Percentiles rank a stretch among this genome's conserved stretches.
Evolutionary conservation across 2,113 vertebrate genomes (phyloP).

Genomic region (Corythoichthys intestinalis): DNA sequence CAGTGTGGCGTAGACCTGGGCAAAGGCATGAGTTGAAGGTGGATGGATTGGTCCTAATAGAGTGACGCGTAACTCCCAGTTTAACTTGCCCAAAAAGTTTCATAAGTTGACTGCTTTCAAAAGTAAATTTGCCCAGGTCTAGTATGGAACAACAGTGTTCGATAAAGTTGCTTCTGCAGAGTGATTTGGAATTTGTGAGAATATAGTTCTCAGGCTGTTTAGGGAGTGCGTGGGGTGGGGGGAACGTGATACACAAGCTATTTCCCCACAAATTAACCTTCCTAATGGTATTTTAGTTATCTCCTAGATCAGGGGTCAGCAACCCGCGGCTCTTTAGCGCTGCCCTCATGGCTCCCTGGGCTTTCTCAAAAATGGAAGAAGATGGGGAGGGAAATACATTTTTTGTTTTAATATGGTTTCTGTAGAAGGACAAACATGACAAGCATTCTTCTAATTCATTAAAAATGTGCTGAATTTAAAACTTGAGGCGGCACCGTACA

Average conservation of each 20-base stretch:
- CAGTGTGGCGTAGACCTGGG: slow-evolving; percentile 64
- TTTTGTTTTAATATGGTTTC: too few relatives aligned
- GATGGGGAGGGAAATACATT: too few relatives aligned
- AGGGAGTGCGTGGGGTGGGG: background rate
- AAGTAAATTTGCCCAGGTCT: slow-evolving; percentile 58
- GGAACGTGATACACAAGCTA: background rate
- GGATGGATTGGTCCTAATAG: slow-evolving; percentile 28
- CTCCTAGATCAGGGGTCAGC: background rate
- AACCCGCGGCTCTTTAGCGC: too few relatives aligned
- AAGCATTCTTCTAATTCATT: too few relatives aligned
- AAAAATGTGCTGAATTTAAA: too few relatives aligned
- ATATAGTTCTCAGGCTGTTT: background rate
- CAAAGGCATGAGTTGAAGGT: slow-evolving; percentile 54
- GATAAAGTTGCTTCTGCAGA: slow-evolving; percentile 34
- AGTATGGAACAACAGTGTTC: slow-evolving; percentile 46
- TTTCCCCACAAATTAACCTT: background rate
- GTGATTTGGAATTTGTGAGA: slow-evolving; percentile 26
- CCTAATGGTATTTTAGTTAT: background rate
- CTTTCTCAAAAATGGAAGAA: too few relatives aligned
- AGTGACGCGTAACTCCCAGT: background rate
- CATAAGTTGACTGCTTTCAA: slow-evolving; percentile 22
- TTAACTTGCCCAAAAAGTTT: slow-evolving; percentile 1
- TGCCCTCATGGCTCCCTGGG: too few relatives aligned
- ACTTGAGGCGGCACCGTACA: too few relatives aligned
- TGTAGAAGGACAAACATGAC: too few relatives aligned